Conservation (phyloP, 2,113 vertebrate genomes). For the Acrocephalus kingi region DNA sequence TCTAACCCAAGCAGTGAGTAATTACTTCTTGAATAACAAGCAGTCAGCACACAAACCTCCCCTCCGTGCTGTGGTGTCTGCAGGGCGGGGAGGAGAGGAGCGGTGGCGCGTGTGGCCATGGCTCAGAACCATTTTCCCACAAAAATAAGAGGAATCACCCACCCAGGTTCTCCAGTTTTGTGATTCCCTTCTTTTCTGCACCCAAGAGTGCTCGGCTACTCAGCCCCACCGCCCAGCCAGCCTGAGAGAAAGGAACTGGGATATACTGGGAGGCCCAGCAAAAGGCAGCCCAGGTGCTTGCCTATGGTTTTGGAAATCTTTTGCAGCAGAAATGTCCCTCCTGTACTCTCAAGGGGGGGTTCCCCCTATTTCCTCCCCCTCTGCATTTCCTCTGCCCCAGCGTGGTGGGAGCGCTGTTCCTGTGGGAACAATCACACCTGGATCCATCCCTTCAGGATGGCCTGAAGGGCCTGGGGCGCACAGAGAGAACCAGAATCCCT, state of each 20-base stretch:
- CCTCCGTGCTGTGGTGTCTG: neutral
- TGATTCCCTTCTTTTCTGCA: neutral
- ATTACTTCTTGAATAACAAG: constrained; percentile 31
- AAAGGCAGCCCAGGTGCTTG: neutral
- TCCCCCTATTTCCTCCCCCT: neutral
- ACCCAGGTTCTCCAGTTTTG: neutral
- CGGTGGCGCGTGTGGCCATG: fast-evolving
- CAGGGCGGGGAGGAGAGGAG: neutral
- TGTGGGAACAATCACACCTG: neutral
- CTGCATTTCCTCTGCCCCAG: neutral
- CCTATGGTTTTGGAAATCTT: neutral
- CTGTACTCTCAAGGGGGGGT: fast-evolving
- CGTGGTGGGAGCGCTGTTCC: fast-evolving
- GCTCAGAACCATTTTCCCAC: neutral
- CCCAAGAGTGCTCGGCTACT: neutral
- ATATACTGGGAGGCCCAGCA: neutral
- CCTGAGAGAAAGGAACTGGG: neutral
- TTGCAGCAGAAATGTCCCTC: neutral
- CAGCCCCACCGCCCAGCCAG: neutral
- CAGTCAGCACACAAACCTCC: neutral
- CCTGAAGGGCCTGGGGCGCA: neutral
- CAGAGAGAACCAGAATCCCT: neutral
- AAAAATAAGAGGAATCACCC: neutral
- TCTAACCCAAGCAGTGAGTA: constrained; percentile 25
- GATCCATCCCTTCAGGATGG: too few relatives aligned